Base-by-base conservation (phyloP, 2,888 invertebrate species). In the Dugesia japonica region DNA sequence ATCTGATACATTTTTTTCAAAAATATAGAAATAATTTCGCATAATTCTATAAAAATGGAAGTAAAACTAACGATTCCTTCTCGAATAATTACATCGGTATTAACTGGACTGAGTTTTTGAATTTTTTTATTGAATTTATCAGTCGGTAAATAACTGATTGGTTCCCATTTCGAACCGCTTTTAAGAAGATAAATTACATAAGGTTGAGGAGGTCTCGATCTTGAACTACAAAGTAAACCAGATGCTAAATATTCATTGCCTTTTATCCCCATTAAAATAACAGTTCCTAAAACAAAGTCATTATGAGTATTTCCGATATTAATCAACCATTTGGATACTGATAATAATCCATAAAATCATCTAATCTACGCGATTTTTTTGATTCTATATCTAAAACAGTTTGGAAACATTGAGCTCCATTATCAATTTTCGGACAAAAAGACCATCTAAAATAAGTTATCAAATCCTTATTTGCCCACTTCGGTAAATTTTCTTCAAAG, bases 261-360 rank as follows among this genome's bases (percentile, higher is more conserved):
- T 56, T 23, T 56, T 13, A 56, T 56, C 17, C 56, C 23, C 56
- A 56, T 13, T 23, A 56, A 56, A 9, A 56, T n/a, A 56, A n/a
- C 23, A 56, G 56, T 56, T 56, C 56, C 56, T 56, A 56, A 9
- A 9, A 56, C 17, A 20, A 9, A 56, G 23, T 13, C n/a, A n/a
- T n/a, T n/a, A n/a, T n/a, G n/a, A n/a, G n/a, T n/a, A n/a, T n/a
- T n/a, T n/a, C n/a, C 20, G 7, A 20, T 56, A 20, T 13, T n/a
- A 56, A 56, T 9, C 38, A n/a, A 56, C 56, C 56, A 56, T 56
- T 56, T 1, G 56, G 56, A n/a, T 13, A 56, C 17, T 56, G 56
- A 56, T 56, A 56, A 56, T 56, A 56, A 56, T 56, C 56, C n/a
- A 56, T 56, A n/a, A 56, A 56, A 13, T 56, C 56, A 4, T 56